A percentile compares a stretch with the other conserved stretches of the same genome.
Evolutionary conservation across 1,140 invertebrate species (phyloP).

Genomic region (Pararge aegeria): DNA sequence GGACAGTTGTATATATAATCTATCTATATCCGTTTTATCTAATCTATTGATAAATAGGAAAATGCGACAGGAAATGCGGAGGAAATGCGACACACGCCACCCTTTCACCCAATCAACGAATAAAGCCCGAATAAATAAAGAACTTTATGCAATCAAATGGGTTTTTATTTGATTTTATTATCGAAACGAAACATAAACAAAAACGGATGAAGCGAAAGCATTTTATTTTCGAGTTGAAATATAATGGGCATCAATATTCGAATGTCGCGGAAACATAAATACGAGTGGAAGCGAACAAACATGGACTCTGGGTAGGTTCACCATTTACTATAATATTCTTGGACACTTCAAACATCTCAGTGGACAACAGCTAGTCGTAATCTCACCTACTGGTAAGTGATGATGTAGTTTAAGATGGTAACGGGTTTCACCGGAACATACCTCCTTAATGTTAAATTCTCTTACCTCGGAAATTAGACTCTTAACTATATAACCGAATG

Average conservation of each 20-base stretch:
- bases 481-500: too few relatives aligned
- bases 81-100: not conserved
- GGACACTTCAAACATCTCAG: not conserved
- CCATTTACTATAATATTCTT: not conserved
- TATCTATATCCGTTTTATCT: too few relatives aligned
- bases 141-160: conserved; percentile 14
- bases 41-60: too few relatives aligned
- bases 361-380: too few relatives aligned
- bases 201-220: conserved; percentile 10
- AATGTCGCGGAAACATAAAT: conserved; percentile 35
- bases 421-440: too few relatives aligned
- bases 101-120: not conserved
- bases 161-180: conserved; percentile 23
- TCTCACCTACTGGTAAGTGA: too few relatives aligned
- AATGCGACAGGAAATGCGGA: too few relatives aligned
- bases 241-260: conserved; percentile 35
- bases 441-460: too few relatives aligned
- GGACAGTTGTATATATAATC: too few relatives aligned
- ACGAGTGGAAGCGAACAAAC: conserved; percentile 28
- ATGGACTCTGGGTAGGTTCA: conserved; percentile 7
- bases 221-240: conserved; percentile 27
- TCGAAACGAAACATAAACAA: conserved; percentile 11
- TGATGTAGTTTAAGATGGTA: too few relatives aligned
- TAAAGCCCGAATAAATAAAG: conserved; percentile 16
- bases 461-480: too few relatives aligned